Evolutionary conservation across 2,113 vertebrate genomes (phyloP).

Genomic region (Spea bombifrons): DNA sequence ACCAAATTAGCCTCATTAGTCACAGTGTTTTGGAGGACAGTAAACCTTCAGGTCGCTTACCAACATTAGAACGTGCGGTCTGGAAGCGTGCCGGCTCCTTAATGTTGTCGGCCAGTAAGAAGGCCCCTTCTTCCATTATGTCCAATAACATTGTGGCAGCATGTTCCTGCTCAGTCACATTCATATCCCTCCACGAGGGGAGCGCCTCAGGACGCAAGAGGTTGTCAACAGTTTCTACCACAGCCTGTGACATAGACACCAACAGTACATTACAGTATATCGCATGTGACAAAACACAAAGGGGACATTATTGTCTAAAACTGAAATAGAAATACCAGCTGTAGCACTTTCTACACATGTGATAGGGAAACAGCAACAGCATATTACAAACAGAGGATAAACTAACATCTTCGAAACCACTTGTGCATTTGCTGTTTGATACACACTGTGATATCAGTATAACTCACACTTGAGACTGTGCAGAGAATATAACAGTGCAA

Average conservation of each 20-base stretch:
- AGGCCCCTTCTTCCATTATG: constrained; percentile 87
- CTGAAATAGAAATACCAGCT: neutral
- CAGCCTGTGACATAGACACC: constrained; percentile 64
- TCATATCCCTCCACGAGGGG: constrained; percentile 91
- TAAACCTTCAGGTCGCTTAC: constrained; percentile 59
- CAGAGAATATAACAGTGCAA: too few relatives aligned
- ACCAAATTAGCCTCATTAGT: too few relatives aligned
- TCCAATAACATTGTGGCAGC: constrained; percentile 91
- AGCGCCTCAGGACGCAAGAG: constrained; percentile 79
- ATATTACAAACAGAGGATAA: too few relatives aligned
- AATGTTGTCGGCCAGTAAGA: constrained; percentile 90
- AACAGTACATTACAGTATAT: too few relatives aligned
- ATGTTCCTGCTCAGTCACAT: constrained; percentile 85
- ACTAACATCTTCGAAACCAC: too few relatives aligned
- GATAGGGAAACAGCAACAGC: too few relatives aligned
- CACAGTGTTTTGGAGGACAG: neutral
- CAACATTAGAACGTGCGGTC: constrained; percentile 81
- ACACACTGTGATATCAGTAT: too few relatives aligned
- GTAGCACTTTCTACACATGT: neutral
- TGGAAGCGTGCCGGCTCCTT: constrained; percentile 79
- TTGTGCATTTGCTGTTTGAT: too few relatives aligned
- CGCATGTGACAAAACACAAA: neutral
- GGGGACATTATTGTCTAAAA: neutral
- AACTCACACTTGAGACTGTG: too few relatives aligned
- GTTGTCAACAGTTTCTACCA: constrained; percentile 89